phyloP scores from a whole-genome alignment of 2,797 vertebrate species.

The Champsocephalus gunnari region DNA sequence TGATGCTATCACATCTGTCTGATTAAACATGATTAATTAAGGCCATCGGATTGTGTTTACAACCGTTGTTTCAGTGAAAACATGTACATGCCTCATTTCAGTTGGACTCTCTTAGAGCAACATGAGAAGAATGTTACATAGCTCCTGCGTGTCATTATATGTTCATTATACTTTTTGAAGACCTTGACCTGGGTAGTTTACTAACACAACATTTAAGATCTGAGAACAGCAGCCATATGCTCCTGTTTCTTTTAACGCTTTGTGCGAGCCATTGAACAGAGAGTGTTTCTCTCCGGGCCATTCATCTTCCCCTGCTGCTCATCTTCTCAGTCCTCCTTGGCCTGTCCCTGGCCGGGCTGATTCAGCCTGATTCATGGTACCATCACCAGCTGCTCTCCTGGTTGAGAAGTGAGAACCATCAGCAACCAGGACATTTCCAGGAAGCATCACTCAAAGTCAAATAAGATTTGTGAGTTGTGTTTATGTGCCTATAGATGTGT shows the following conservation, averaged over 20 bases:
- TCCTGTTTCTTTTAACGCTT: conserved; percentile 67
- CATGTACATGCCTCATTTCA: conserved; percentile 26
- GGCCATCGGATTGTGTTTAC: conserved; percentile 65
- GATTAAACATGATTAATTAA: conserved; percentile 81
- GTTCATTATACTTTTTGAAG: conserved; percentile 1
- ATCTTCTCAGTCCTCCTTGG: conserved; percentile 63
- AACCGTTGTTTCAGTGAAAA: conserved; percentile 51
- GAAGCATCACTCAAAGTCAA: conserved; percentile 80
- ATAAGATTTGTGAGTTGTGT: conserved; percentile 61
- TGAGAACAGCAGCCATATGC: conserved; percentile 68
- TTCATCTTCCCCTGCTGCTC: conserved; percentile 75
- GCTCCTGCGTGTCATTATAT: conserved; percentile 12
- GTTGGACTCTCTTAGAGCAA: conserved; percentile 20
- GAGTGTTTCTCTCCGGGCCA: conserved; percentile 78
- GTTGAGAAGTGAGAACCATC: conserved; percentile 77
- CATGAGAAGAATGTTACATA: conserved; percentile 2
- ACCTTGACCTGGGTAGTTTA: conserved; percentile 45
- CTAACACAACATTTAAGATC: conserved; percentile 59
- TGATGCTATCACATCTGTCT: conserved; percentile 77
- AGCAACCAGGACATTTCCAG: conserved; percentile 72
- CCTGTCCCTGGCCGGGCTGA: conserved; percentile 65
- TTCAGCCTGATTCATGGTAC: conserved; percentile 69
- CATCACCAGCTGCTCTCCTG: conserved; percentile 73
- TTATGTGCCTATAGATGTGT: conserved; percentile 49
- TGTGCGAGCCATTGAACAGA: conserved; percentile 57